A percentile compares a stretch with the other conserved stretches of the same genome.
phyloP scores from a whole-genome alignment of 2,113 vertebrate species.

The Ammodramus savannarum region DNA sequence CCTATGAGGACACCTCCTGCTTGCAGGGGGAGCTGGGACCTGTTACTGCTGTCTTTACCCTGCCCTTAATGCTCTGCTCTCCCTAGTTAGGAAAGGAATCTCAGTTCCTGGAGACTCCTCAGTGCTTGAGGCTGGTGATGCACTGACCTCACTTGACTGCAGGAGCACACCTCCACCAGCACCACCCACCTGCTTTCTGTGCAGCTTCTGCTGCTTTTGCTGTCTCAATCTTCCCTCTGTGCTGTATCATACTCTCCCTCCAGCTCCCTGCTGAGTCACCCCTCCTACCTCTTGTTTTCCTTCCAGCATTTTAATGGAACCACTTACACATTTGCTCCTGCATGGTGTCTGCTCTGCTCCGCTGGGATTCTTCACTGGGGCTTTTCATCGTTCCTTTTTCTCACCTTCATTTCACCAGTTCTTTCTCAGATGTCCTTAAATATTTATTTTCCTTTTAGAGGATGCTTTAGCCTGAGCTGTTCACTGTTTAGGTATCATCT shows the following conservation, averaged over 20 bases:
- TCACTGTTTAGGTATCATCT: neutral
- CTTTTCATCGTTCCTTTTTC: neutral
- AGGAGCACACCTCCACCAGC: neutral
- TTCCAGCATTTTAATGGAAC: neutral
- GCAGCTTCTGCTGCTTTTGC: neutral
- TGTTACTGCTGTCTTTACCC: neutral
- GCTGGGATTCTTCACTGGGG: neutral
- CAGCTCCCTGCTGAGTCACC: neutral
- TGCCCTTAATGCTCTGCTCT: neutral
- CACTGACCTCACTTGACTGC: neutral
- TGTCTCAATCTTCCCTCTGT: neutral
- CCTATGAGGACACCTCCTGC: accelerated
- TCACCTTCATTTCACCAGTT: neutral
- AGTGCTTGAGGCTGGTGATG: neutral
- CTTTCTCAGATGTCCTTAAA: neutral
- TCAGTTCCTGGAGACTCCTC: neutral
- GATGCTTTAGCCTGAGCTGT: neutral
- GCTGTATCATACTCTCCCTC: neutral
- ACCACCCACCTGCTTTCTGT: neutral
- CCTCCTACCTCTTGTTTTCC: slow-evolving; percentile 28
- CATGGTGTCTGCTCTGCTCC: neutral
- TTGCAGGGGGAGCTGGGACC: neutral
- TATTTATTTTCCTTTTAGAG: neutral
- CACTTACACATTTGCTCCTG: neutral
- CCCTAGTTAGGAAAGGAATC: neutral